These are phyloP conservation scores for Condylura cristata DNA, from an alignment of 2,113 vertebrate species.

Conservation along the genomic window DNA sequence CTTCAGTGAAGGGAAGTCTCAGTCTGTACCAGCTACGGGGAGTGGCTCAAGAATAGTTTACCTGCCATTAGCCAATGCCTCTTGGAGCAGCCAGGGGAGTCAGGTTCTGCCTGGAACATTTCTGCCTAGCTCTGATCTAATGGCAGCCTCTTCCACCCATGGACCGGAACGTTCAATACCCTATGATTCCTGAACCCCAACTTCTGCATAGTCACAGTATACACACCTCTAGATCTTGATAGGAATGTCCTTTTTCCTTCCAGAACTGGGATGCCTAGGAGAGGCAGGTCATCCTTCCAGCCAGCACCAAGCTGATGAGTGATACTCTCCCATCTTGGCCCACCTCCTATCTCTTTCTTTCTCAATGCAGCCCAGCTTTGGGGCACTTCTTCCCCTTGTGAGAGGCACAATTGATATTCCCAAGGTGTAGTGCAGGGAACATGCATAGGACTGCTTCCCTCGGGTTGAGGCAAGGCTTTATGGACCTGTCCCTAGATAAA, in stretches of 20 bases:
- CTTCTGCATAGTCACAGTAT: not conserved
- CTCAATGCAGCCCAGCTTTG: not conserved
- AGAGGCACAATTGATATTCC: not conserved
- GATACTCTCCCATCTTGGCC: not conserved
- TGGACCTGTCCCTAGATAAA: not conserved
- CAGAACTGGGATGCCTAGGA: too few relatives aligned
- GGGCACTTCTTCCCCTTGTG: not conserved
- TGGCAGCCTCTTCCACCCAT: not conserved
- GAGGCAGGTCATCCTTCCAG: slow-evolving; percentile 1
- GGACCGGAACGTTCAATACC: not conserved
- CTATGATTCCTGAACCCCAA: not conserved
- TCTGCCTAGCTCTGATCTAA: not conserved
- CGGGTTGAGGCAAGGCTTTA: not conserved
- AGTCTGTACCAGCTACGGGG: not conserved
- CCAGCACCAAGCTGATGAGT: not conserved
- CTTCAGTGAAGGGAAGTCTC: not conserved
- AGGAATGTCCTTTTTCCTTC: not conserved
- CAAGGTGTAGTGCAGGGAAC: not conserved
- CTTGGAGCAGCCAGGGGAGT: not conserved
- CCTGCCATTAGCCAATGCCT: slow-evolving; percentile 5
- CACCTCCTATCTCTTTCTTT: not conserved
- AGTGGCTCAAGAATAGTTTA: not conserved
- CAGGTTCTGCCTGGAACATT: not conserved
- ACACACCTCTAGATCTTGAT: not conserved
- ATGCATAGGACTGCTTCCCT: not conserved